Base-by-base conservation (phyloP, 2,888 invertebrate species). In the Mamestra brassicae region DNA sequence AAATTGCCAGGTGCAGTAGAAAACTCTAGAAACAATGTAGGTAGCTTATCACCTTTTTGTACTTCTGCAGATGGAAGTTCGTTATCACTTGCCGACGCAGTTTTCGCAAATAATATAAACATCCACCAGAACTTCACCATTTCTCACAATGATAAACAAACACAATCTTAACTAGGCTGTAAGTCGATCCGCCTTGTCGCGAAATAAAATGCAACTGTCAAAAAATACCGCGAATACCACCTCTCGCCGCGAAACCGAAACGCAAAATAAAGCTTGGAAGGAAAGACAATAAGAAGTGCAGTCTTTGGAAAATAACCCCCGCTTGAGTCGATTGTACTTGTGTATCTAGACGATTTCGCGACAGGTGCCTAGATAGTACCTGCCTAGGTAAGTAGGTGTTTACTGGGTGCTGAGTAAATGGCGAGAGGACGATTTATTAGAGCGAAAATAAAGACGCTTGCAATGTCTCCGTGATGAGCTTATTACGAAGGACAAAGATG, bases 121-220 rank as follows among this genome's bases (percentile, higher is more conserved):
- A 96, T 93, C 96, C 96, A 96, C 96, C 96, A 96, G 85, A 95
- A 95, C 92, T 91, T 95, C 95, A 95, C 94, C 95, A 96, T 96
- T 92, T 89, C 87, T 94, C 92, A 93, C 92, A 90, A 92, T 89
- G 91, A 90, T 90, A 89, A 87, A 87, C 88, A 92, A 89, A 93
- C 96, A 96, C 94, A 90, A 93, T 94, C 88, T 87, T 71, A 87
- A 89, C 80, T 83, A 83, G 88, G 87, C 88, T 86, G 84, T 80
- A 83, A 74, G 80, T 64, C 42, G 72, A 76, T 70, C 8, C 70
- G 72, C 83, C 83, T 73, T 68, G 1, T 52, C 74, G 81, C 85
- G 87, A 89, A 88, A 88, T 84, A 85, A 88, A 89, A 87, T 78
- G 34, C 74, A 88, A 88, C 86, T 89, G 89, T 92, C 88, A 89